Evolutionary conservation across 2,888 invertebrate genomes (phyloP), one percentile per base, ranked within the genome.

Genomic region (Polyommatus iphigenia): DNA sequence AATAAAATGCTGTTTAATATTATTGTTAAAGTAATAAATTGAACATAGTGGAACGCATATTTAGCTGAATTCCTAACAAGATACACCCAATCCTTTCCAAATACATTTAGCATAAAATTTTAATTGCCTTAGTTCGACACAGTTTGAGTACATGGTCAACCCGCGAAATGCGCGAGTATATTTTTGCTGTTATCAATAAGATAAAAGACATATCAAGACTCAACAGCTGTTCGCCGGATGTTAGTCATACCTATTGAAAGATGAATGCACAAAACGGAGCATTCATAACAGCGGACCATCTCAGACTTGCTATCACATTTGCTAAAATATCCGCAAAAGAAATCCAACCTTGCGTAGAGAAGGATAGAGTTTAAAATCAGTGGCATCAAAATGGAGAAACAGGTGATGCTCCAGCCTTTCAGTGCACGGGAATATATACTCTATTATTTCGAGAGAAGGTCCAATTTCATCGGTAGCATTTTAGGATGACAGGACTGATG

Each of bases 171-270:
- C 29, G 67, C 67, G 67, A 13, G 29, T 32, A 67, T 20, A 67
- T 32, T 67, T 67, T 67, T 2, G 29, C 7, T 67, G 29, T 67
- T 67, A 67, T 67, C 67, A 67, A 32, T 67, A 67, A 67, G 15
- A 67, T 67, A 67, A 67, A 67, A 32, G 15, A 18, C 67, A 67
- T 29, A 67, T 67, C 67, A 6, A 18, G 18, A 67, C 62, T 73
- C 87, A 90, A 91, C 93, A 91, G 93, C 90, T 87, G 87, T 86
- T 82, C 84, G 83, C 89, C 92, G 93, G 93, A 93, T 91, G 86
- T 93, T 91, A 91, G 84, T 92, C 93, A 93, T 89, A 86, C 85
- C 75, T 75, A 54, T 29, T 50, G 75, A 67, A 67, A 67, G 67
- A 67, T 67, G 67, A 67, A 86, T 82, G 82, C 82, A 84, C 83